Base-by-base conservation (phyloP, 2,797 vertebrate species). In the Leucoraja ocellata region DNA sequence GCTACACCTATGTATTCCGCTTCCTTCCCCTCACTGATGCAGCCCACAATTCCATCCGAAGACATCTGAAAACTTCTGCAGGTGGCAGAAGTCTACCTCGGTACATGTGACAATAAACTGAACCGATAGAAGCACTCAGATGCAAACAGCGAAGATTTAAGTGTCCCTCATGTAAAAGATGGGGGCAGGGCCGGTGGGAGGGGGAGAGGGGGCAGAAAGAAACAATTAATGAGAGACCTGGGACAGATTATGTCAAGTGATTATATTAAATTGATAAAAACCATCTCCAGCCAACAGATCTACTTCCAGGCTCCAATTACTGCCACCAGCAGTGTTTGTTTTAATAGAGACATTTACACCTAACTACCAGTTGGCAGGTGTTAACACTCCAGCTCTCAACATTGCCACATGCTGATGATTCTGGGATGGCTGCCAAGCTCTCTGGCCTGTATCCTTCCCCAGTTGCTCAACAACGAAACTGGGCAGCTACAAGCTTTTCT, bases 341-440 rank as follows among this genome's bases (percentile, higher is more conserved):
- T 98, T 99, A 99, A 99, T 99, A 98, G 97, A 99, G 98, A 99
- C 97, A 97, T 99, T 98, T 98, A 97, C 98, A 98, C 97, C 97
- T 98, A 98, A 97, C 97, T 98, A 98, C 97, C 97, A 98, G 97
- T 98, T 99, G 98, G 98, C 98, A 98, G 97, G 98, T 98, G 97
- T 97, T 97, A 97, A 97, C 97, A 97, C 96, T 97, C 96, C 97
- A 97, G 97, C 97, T 96, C 97, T 96, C 96, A 97, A 97, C 97
- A 97, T 98, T 98, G 97, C 97, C 97, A 97, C 97, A 98, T 98
- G 98, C 97, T 97, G 97, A 96, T 97, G 97, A 98, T 98, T 98
- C 96, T 98, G 98, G 98, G 98, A 98, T 96, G 96, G 46, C 96
- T 99, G 98, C 98, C 98, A 99, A 98, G 96, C 95, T 96, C 95